Evolutionary conservation across 2,888 invertebrate species (phyloP), one percentile per base, ranked within the genome.

Genomic region (Hartigia nigra): DNA sequence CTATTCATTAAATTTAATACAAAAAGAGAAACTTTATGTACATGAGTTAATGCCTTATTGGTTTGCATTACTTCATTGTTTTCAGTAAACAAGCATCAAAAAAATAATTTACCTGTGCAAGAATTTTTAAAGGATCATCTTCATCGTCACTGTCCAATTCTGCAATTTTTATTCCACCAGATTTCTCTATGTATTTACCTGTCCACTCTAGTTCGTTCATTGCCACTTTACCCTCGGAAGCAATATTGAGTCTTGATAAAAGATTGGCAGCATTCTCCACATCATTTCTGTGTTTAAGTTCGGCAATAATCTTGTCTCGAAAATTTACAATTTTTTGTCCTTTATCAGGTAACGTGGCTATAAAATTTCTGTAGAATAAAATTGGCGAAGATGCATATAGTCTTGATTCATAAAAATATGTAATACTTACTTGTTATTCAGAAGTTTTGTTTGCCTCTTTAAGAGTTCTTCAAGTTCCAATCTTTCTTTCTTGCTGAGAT

Each of bases 131-230:
- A 0, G 94, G 93, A 90, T 95, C 93, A 84, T 93, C 93, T 14
- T 93, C 93, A 86, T 94, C 94, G 75, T 94, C 94, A 82, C 94
- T 94, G 86, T 94, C 94, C 2, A 94, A 92, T 87, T 93, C 93
- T 31, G 93, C 85, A 74, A 87, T 87, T 80, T 92, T 92, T n/a
- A 85, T 85, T 9, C 88, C 84, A 4, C 83, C 84, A 55, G 88
- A 88, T 32, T 86, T 88, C 31, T 91, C 88, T 31, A 77, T 82
- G 81, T 92, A 89, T 84, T 92, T 92, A 39, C 93, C 93, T 32
- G 93, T 92, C 95, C 95, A 95, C 92, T 95, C 95, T 1, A 95
- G 87, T 86, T 93, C 91, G 87, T 93, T 93, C 78, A 94, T 91
- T 5, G 92, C 89, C 74, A 92, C 88, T 85, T 93, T 93, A 39